Evolutionary conservation across 2,888 invertebrate species (phyloP).

Genomic region (Eulithis prunata): DNA sequence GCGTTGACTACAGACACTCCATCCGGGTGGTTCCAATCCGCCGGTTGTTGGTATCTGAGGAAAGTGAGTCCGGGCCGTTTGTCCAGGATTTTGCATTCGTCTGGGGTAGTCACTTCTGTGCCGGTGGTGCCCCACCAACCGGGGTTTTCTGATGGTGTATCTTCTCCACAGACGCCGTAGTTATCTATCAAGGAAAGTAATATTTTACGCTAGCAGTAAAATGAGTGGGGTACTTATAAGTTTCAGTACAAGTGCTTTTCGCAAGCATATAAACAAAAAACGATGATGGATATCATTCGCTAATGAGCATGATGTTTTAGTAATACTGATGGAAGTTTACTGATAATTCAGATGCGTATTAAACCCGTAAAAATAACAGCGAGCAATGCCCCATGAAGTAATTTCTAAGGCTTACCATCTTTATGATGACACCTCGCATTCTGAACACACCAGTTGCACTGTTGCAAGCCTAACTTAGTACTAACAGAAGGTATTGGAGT

Average conservation of each 20-base stretch:
- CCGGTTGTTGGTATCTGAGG: slow-evolving; percentile 93
- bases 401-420: slow-evolving; percentile 82
- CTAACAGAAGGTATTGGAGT: slow-evolving; percentile 85
- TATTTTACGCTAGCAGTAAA: not conserved
- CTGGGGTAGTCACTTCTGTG: slow-evolving; percentile 88
- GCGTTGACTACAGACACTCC: slow-evolving; percentile 93
- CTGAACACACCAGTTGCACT: slow-evolving; percentile 97
- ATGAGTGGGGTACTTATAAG: no score
- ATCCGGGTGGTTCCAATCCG: slow-evolving; percentile 95
- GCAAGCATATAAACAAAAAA: no score
- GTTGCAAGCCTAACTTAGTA: slow-evolving; percentile 90
- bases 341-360: no score
- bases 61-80: slow-evolving; percentile 95
- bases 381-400: not conserved
- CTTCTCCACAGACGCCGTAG: slow-evolving; percentile 94
- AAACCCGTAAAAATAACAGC: not conserved
- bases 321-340: no score
- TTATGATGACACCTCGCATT: slow-evolving; percentile 95
- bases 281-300: no score
- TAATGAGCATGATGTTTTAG: no score
- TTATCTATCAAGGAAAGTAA: slow-evolving; percentile 80
- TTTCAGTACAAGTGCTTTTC: no score
- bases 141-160: slow-evolving; percentile 91
- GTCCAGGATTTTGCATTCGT: slow-evolving; percentile 91
- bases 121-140: slow-evolving; percentile 97